Evolutionary conservation across 2,797 vertebrate genomes (phyloP), one percentile per base, ranked within the genome.

Genomic region (Tragopan temminckii): DNA sequence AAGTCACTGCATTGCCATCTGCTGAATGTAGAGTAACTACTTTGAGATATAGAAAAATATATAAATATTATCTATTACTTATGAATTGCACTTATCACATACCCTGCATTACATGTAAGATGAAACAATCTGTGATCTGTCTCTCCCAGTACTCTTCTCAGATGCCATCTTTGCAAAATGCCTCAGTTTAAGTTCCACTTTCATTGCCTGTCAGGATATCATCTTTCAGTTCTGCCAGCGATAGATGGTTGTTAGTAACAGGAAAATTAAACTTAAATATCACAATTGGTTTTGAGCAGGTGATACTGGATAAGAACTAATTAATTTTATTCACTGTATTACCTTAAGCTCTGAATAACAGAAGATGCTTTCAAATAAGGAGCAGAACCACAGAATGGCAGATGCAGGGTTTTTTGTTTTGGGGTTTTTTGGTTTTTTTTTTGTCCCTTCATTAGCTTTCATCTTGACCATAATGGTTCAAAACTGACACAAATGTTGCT

Each of bases 401-500:
- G 64, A 66, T 46, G 38, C 27, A 21, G 61, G 27, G 53, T 16
- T 17, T 1, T 38, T 43, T 20, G 25, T 40, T 70, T 85, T 72
- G 24, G 14, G 5, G 25, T 40, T 40, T n/a, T n/a, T 12, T 11
- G 46, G 15, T 9, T 1, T 46, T 46, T n/a, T 35, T 45, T 68
- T 85, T 69, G 14, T 68, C 87, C 23, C 33, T 61, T 67, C 10
- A 46, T 77, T 31, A 80, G 45, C 53, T 88, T 88, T 93, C 53
- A 71, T 80, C 58, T 78, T 68, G 48, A 69, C 38, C 58, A 33
- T 43, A 89, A 80, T 17, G 46, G 53, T 63, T 80, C 53, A 88
- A 92, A 96, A 92, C 45, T 50, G 59, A 91, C 72, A 83, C 14
- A 80, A 91, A 89, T n/a, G 31, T 87, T 71, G 25, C 58, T 78